Percentiles rank a stretch among this genome's conserved stretches.
These are phyloP conservation scores for Hyles lineata DNA, from an alignment of 2,888 invertebrate genomes.

Conservation along the genomic window DNA sequence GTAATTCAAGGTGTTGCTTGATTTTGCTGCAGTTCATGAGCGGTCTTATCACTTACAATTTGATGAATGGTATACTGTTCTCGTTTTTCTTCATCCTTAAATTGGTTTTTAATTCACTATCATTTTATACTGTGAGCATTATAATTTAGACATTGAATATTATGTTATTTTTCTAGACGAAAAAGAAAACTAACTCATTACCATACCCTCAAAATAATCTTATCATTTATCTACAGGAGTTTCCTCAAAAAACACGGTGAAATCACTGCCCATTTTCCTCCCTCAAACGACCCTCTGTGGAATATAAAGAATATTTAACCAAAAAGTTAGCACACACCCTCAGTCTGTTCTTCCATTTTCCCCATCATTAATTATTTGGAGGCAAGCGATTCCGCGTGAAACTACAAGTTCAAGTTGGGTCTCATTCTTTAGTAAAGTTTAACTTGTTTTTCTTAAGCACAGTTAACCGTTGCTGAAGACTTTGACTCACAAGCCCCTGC, in stretches of 20 bases:
- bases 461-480: slow-evolving; percentile 28
- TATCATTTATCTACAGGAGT: slow-evolving; percentile 1
- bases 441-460: slow-evolving; percentile 32
- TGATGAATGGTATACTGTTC: too few relatives aligned
- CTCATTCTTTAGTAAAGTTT: slow-evolving; percentile 27
- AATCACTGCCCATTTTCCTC: background rate
- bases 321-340: slow-evolving; percentile 2
- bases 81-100: too few relatives aligned
- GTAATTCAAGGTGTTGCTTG: too few relatives aligned
- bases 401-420: slow-evolving; percentile 15
- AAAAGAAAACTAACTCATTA: background rate
- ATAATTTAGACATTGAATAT: too few relatives aligned
- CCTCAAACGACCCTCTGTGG: background rate
- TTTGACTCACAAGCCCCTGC: background rate
- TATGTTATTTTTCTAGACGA: too few relatives aligned
- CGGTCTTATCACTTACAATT: too few relatives aligned
- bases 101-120: too few relatives aligned
- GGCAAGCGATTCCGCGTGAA: background rate
- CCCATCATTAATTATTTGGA: slow-evolving; percentile 28
- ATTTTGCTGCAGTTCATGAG: too few relatives aligned
- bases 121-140: too few relatives aligned
- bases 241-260: background rate
- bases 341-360: slow-evolving; percentile 4
- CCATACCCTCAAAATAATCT: background rate
- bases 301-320: slow-evolving; percentile 15